These are phyloP conservation scores for Oenanthe oenanthe DNA, from an alignment of 2,113 vertebrate species.

Conservation along the genomic window DNA sequence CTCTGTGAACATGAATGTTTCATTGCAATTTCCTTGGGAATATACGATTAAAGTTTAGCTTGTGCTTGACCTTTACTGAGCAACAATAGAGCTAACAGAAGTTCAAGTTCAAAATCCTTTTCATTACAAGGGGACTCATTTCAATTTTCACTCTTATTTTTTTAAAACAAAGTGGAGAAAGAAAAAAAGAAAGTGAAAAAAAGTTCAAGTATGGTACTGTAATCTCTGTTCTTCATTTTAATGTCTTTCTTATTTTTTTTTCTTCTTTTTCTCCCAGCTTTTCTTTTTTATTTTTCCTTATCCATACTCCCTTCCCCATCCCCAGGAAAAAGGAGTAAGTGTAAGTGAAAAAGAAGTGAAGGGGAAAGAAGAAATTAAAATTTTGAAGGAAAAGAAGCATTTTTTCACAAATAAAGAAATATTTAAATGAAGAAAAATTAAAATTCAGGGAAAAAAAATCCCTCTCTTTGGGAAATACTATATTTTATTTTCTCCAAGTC, in stretches of 20 bases:
- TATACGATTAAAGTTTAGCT: not conserved
- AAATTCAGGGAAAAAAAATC: accelerated
- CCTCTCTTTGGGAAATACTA: not conserved
- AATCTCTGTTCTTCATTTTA: not conserved
- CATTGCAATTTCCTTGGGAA: not conserved
- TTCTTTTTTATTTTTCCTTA: not conserved
- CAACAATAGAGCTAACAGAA: not conserved
- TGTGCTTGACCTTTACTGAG: not conserved
- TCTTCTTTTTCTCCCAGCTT: accelerated
- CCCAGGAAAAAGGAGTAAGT: accelerated
- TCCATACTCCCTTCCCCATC: accelerated
- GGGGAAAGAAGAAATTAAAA: not conserved
- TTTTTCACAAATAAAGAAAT: not conserved
- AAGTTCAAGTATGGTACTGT: not conserved
- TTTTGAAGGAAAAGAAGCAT: not conserved
- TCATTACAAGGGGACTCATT: not conserved
- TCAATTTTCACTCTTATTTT: not conserved
- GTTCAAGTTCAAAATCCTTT: not conserved
- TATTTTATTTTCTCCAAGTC: not conserved
- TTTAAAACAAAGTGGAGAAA: not conserved
- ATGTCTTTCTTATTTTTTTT: not conserved
- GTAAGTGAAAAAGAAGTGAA: accelerated
- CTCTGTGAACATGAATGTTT: not conserved
- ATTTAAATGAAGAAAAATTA: not conserved
- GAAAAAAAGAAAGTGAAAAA: not conserved